Conservation (phyloP, 2,113 vertebrate genomes). For the Silurus glanis region DNA sequence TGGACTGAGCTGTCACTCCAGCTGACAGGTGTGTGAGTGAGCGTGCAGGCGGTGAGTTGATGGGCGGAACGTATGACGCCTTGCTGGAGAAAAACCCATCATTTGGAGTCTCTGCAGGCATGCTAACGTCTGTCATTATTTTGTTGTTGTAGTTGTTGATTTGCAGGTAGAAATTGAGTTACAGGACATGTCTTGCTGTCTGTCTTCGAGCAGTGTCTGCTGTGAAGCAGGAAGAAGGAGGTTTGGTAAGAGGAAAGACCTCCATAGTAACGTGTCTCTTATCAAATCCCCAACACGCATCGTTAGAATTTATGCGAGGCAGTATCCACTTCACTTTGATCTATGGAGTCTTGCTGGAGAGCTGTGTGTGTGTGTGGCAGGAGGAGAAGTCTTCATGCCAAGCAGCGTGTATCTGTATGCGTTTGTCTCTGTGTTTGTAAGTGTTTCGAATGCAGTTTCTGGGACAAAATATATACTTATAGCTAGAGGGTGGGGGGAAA, state of each 20-base stretch:
- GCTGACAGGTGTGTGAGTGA: conserved; percentile 49
- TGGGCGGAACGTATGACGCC: conserved; percentile 10
- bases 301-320: conserved; percentile 34
- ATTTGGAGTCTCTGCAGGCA: conserved; percentile 41
- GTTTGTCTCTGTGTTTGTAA: not conserved
- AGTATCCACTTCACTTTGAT: conserved; percentile 32
- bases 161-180: conserved; percentile 30
- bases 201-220: conserved; percentile 10
- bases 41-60: conserved; percentile 12
- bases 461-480: not conserved
- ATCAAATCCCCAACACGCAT: conserved; percentile 28
- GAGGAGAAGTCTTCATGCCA: not conserved
- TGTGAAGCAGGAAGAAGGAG: not conserved
- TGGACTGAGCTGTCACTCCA: conserved; percentile 61
- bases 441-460: not conserved
- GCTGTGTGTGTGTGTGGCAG: conserved; percentile 19
- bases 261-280: conserved; percentile 11
- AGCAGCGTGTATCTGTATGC: not conserved
- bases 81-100: conserved; percentile 20
- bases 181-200: conserved; percentile 29
- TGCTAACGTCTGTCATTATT: conserved; percentile 9
- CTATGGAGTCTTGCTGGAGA: conserved; percentile 21
- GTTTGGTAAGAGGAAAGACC: conserved; percentile 8
- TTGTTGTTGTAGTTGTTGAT: not conserved
- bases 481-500: not conserved